These are phyloP conservation scores for Cyprinella venusta DNA, from an alignment of 2,797 vertebrate genomes.

Conservation along the genomic window DNA sequence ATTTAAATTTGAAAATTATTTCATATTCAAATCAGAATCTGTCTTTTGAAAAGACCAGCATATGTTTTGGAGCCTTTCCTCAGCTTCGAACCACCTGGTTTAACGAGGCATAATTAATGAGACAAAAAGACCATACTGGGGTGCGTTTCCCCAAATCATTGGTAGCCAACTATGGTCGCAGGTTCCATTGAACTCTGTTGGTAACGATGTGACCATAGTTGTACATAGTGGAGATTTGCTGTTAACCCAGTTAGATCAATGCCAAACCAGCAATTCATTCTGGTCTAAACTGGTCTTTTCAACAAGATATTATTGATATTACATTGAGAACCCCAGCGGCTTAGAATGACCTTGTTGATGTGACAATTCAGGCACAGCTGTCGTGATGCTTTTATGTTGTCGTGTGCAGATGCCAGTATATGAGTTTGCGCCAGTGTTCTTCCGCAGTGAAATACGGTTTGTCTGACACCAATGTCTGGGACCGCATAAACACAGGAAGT, in stretches of 20 bases:
- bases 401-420: not conserved
- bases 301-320: not conserved
- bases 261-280: not conserved
- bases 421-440: not conserved
- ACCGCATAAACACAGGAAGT: slow-evolving; percentile 39
- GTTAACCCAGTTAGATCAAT: not conserved
- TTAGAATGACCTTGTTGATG: not conserved
- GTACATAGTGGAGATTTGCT: not conserved
- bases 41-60: not conserved
- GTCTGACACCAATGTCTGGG: slow-evolving; percentile 22
- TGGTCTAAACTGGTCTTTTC: not conserved
- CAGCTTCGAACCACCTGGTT: not conserved
- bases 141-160: not conserved
- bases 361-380: not conserved
- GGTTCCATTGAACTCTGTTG: not conserved
- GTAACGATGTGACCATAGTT: no score
- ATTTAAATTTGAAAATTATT: not conserved
- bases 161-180: not conserved
- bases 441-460: not conserved
- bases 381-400: not conserved
- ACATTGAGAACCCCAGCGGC: not conserved
- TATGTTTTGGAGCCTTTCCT: not conserved
- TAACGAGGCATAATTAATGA: not conserved
- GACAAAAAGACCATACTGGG: not conserved
- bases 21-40: not conserved